Percentiles rank a stretch among this genome's conserved stretches.
Evolutionary conservation across 2,888 invertebrate genomes (phyloP).

Genomic region (Protophormia terraenovae): DNA sequence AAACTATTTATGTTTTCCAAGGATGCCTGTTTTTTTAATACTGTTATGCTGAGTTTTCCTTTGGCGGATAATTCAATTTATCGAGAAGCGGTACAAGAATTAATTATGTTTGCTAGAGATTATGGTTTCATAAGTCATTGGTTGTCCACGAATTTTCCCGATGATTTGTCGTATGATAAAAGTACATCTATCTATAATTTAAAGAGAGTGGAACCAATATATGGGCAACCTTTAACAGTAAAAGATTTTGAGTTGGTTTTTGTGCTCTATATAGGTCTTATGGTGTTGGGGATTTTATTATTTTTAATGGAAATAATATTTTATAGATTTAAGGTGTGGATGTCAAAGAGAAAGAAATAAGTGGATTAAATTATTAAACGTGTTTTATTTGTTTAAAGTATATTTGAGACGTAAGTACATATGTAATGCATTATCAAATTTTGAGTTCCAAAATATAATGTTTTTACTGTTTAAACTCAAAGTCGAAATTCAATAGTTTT

Average conservation of each 20-base stretch:
- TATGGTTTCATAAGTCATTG: conserved; percentile 62
- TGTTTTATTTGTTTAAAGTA: no score
- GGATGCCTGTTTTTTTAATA: conserved; percentile 33
- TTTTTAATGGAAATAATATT: conserved; percentile 39
- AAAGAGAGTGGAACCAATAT: no score
- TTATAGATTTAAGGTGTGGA: background rate
- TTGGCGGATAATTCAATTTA: conserved; percentile 64
- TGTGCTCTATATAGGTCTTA: conserved; percentile 27
- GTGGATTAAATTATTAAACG: background rate
- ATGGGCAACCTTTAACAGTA: conserved; percentile 21
- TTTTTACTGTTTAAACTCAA: no score
- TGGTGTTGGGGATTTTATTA: background rate
- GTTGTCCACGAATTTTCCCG: conserved; percentile 41
- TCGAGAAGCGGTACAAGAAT: conserved; percentile 33
- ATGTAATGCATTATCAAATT: no score
- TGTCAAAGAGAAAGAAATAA: background rate
- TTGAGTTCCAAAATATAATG: no score
- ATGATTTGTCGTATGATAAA: conserved; percentile 25
- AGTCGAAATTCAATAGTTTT: no score
- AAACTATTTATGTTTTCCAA: conserved; percentile 37
- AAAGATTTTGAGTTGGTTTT: conserved; percentile 57
- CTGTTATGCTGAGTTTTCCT: conserved; percentile 44
- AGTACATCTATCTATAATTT: background rate
- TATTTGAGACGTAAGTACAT: no score
- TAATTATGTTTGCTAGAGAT: conserved; percentile 40